These are phyloP conservation scores for Apistogramma diplotaenia DNA, from an alignment of 2,113 vertebrate species.

Conservation along the genomic window DNA sequence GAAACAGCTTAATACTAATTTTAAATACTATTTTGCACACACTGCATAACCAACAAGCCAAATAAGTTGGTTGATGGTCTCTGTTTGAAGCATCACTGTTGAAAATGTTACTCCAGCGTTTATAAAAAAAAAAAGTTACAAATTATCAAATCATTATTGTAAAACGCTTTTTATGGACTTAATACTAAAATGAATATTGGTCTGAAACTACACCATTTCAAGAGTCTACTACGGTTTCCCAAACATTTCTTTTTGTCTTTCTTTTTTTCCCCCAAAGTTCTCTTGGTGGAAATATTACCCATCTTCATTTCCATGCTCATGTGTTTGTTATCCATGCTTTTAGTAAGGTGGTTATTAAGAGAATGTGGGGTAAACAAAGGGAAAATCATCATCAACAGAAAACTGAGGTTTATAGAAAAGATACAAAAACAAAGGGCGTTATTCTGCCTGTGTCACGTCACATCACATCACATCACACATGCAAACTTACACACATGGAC, in stretches of 20 bases:
- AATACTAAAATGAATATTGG: not conserved
- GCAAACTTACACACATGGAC: not conserved
- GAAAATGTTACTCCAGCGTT: not conserved
- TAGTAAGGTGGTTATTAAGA: not conserved
- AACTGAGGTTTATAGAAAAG: not conserved
- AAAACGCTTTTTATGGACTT: not conserved
- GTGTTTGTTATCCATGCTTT: not conserved
- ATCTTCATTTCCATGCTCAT: not conserved
- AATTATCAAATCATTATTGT: not conserved
- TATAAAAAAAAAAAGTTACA: not conserved
- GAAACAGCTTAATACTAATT: no score
- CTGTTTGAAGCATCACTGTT: not conserved
- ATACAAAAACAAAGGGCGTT: not conserved
- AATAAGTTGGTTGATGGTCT: not conserved
- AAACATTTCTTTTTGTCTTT: not conserved
- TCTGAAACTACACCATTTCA: not conserved
- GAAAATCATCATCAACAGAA: not conserved
- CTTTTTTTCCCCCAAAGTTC: not conserved
- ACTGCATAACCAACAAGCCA: no score
- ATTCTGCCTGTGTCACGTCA: not conserved
- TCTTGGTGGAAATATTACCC: not conserved
- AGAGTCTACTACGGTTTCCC: not conserved
- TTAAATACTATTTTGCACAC: not conserved
- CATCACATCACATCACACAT: not conserved
- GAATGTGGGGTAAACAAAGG: not conserved